A percentile compares a stretch with the other conserved stretches of the same genome.
These are phyloP conservation scores for Adrianichthys oophorus DNA, from an alignment of 2,797 vertebrate genomes.

Conservation along the genomic window DNA sequence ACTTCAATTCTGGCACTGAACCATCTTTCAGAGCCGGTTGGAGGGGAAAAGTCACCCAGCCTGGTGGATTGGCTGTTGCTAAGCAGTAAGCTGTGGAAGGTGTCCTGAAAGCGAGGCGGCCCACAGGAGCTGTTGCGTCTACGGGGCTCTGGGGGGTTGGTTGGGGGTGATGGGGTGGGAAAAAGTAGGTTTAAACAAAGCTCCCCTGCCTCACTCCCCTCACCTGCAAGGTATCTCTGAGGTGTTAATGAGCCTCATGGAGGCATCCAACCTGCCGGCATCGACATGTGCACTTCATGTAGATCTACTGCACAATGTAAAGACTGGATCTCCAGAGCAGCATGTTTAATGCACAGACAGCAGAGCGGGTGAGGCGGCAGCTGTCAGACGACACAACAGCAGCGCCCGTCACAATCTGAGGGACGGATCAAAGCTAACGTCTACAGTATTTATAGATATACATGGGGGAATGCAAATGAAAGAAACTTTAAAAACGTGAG, in stretches of 20 bases:
- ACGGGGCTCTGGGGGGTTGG: slow-evolving; percentile 49
- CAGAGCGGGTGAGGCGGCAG: slow-evolving; percentile 51
- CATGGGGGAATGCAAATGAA: slow-evolving; percentile 28
- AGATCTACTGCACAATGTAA: slow-evolving; percentile 22
- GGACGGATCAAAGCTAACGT: slow-evolving; percentile 62
- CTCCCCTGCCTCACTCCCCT: slow-evolving; percentile 60
- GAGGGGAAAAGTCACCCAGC: slow-evolving; percentile 65
- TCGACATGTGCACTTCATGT: slow-evolving; percentile 1
- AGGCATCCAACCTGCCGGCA: slow-evolving; percentile 50
- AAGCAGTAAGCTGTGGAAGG: slow-evolving; percentile 81
- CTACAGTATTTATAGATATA: slow-evolving; percentile 71
- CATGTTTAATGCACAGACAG: slow-evolving; percentile 34
- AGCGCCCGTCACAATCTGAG: slow-evolving; percentile 32
- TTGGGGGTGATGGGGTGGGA: not conserved
- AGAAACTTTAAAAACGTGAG: slow-evolving; percentile 37
- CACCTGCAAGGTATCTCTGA: slow-evolving; percentile 62
- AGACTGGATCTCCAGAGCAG: slow-evolving; percentile 26
- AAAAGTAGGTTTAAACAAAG: slow-evolving; percentile 51
- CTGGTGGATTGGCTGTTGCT: slow-evolving; percentile 83
- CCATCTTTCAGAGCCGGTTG: slow-evolving; percentile 71
- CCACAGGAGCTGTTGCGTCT: slow-evolving; percentile 65
- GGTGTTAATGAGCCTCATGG: slow-evolving; percentile 37
- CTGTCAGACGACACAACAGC: slow-evolving; percentile 42
- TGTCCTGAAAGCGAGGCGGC: slow-evolving; percentile 61
- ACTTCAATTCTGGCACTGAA: slow-evolving; percentile 80